phyloP scores from a whole-genome alignment of 2,888 invertebrate species.

The Drepanosiphum platanoidis region DNA sequence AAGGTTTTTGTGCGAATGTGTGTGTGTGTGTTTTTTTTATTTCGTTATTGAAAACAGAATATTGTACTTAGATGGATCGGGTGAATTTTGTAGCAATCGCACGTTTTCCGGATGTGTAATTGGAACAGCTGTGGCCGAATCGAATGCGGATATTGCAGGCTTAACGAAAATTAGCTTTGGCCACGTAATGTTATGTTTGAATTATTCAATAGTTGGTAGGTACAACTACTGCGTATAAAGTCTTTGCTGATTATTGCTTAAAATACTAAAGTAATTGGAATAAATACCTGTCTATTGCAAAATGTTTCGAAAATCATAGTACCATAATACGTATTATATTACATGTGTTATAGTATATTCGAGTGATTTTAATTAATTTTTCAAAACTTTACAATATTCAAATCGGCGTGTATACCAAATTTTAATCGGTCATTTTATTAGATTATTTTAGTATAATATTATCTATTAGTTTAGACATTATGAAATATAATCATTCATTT shows the following conservation, averaged over 20 bases:
- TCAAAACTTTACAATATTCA: background rate
- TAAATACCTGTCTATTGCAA: background rate
- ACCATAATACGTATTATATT: background rate
- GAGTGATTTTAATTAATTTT: too few species aligned
- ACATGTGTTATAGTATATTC: too few species aligned
- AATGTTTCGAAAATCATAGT: background rate
- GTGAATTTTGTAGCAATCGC: conserved; percentile 34
- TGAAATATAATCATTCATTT: too few species aligned
- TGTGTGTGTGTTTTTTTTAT: conserved; percentile 7
- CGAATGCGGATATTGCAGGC: conserved; percentile 54
- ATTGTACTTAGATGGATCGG: conserved; percentile 35
- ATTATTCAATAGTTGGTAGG: conserved; percentile 52
- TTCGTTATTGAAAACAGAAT: conserved; percentile 45
- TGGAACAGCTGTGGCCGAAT: conserved; percentile 51
- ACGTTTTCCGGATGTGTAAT: conserved; percentile 44
- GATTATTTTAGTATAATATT: too few species aligned
- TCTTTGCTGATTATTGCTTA: background rate
- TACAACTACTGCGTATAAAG: background rate
- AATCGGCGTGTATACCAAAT: background rate
- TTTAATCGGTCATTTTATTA: background rate
- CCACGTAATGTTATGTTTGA: conserved; percentile 26
- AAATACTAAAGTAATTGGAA: background rate
- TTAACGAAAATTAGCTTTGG: conserved; percentile 40
- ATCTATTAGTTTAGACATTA: too few species aligned
- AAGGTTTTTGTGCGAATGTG: conserved; percentile 47